phyloP scores from a whole-genome alignment of 2,797 vertebrate genomes.

The Sternotherus odoratus region DNA sequence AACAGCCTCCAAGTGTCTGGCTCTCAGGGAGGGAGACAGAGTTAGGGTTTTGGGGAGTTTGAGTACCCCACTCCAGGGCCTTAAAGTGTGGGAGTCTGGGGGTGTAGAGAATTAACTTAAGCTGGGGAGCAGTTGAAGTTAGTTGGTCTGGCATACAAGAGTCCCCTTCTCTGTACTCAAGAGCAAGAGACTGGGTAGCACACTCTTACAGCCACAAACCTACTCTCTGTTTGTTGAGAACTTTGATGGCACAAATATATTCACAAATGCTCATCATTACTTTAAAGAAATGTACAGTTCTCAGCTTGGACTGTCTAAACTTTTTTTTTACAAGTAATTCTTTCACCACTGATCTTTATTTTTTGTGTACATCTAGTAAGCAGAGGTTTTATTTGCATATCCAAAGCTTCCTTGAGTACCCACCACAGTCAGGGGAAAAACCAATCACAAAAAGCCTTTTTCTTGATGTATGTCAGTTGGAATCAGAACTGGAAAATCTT shows the following conservation, averaged over 20 bases:
- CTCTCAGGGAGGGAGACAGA: too few species aligned
- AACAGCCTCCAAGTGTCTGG: too few species aligned
- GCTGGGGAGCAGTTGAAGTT: too few species aligned
- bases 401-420: background rate
- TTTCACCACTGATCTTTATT: background rate
- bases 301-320: background rate
- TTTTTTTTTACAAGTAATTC: background rate
- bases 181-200: too few species aligned
- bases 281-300: background rate
- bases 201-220: too few species aligned
- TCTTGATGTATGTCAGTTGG: background rate
- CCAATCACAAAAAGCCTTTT: background rate
- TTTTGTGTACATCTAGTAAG: background rate
- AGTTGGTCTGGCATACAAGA: too few species aligned
- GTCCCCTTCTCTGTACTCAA: too few species aligned
- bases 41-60: too few species aligned
- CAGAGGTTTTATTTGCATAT: background rate
- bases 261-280: background rate
- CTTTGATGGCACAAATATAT: background rate
- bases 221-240: background rate
- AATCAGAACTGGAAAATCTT: background rate
- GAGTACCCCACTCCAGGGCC: too few species aligned
- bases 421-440: background rate
- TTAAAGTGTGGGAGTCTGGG: too few species aligned
- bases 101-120: too few species aligned